phyloP scores from a whole-genome alignment of 2,113 vertebrate genomes.

The Petaurus breviceps region DNA sequence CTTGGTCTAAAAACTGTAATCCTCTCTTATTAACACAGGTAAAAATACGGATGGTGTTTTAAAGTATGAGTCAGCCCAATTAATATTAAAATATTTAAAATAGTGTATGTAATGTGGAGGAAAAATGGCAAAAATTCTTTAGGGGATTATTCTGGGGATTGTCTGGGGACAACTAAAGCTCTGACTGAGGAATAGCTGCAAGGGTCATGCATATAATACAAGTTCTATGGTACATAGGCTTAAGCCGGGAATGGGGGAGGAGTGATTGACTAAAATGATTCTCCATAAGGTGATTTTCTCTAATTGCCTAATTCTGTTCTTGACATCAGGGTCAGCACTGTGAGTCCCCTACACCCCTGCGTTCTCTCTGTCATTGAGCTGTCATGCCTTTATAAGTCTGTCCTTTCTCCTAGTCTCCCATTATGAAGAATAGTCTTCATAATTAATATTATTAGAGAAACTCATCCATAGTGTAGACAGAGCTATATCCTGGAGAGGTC shows the following conservation, averaged over 20 bases:
- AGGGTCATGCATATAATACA: neutral
- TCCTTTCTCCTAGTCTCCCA: neutral
- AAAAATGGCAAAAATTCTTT: slow-evolving; percentile 35
- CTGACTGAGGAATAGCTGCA: neutral
- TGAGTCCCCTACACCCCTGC: neutral
- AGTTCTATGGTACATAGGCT: neutral
- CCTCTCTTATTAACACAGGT: slow-evolving; percentile 48
- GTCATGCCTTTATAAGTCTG: neutral
- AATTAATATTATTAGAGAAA: slow-evolving; percentile 18
- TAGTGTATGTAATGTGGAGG: slow-evolving; percentile 25
- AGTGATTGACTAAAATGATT: slow-evolving; percentile 23
- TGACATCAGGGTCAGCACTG: neutral
- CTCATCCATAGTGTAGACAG: neutral
- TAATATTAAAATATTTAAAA: slow-evolving; percentile 67
- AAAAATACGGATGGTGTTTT: slow-evolving; percentile 42
- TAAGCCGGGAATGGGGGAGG: neutral
- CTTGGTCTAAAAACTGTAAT: slow-evolving; percentile 47
- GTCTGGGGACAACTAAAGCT: neutral
- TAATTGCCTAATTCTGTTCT: slow-evolving; percentile 2
- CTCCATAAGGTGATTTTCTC: slow-evolving; percentile 48
- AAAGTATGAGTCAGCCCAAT: slow-evolving; percentile 58
- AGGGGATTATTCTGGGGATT: slow-evolving; percentile 15
- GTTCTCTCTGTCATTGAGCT: neutral
- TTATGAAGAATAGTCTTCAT: neutral
- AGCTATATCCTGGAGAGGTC: neutral